Conservation (phyloP, 2,888 invertebrate species). For the Heterodera filipjevi region DNA sequence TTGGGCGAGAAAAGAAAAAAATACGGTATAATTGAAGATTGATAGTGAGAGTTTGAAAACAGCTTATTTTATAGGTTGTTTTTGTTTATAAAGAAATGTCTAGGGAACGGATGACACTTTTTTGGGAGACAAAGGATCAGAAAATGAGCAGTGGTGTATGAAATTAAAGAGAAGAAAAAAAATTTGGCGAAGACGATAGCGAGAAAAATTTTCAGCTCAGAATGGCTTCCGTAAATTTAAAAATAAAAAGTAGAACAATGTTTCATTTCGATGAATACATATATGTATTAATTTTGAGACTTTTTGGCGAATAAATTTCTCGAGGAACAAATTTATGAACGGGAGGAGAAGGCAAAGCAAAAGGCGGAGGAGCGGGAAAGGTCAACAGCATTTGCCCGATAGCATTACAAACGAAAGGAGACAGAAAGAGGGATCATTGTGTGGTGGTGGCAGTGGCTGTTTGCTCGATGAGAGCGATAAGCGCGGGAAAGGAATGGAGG, state of each 20-base stretch:
- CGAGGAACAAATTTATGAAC: not conserved
- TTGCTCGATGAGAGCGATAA: not conserved
- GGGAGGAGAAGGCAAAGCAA: not conserved
- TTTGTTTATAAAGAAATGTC: not conserved
- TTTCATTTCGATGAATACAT: not conserved
- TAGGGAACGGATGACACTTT: not conserved
- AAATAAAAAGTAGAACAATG: not conserved
- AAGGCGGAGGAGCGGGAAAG: not conserved
- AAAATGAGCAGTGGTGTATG: not conserved
- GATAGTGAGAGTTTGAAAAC: no score
- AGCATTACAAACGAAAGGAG: not conserved
- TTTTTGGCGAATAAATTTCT: not conserved
- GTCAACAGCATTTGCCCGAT: not conserved
- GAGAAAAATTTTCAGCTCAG: no score
- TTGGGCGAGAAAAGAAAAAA: constrained; percentile 28
- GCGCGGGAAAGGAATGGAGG: not conserved
- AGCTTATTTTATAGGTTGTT: no score
- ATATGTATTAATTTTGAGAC: not conserved
- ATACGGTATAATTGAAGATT: not conserved
- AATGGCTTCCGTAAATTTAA: no score
- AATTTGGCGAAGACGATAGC: no score
- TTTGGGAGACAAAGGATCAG: not conserved
- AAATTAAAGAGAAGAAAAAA: no score
- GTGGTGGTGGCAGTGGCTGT: not conserved
- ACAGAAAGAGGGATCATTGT: not conserved